Evolutionary conservation across 2,797 vertebrate species (phyloP).

Genomic region (Halcyon chelicuti): DNA sequence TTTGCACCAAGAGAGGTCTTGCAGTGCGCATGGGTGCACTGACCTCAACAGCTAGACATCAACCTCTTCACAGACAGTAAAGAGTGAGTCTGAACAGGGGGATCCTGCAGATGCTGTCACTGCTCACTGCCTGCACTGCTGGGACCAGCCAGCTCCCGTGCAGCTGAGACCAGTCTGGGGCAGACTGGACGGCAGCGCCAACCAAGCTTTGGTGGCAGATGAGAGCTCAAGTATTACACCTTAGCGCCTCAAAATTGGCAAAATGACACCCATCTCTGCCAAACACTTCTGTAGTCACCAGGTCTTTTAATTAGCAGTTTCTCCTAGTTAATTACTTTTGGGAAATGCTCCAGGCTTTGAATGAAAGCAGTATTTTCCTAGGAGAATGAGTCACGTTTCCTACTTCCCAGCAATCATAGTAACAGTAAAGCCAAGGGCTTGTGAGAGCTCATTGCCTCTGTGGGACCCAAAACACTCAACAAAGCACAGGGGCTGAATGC

Average conservation of each 20-base stretch:
- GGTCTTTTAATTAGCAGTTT: constrained; percentile 57
- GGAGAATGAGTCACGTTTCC: constrained; percentile 9
- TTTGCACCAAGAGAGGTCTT: background rate
- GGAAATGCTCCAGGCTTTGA: constrained; percentile 49
- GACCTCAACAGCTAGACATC: background rate
- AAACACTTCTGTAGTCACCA: constrained; percentile 12
- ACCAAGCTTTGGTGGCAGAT: background rate
- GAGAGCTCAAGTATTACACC: background rate
- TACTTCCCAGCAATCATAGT: background rate
- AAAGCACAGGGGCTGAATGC: background rate
- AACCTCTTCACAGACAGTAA: background rate
- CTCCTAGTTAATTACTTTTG: constrained; percentile 60
- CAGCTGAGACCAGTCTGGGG: background rate
- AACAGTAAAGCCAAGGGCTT: background rate
- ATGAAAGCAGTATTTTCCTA: constrained; percentile 24
- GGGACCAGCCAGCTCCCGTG: background rate
- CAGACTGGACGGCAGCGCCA: background rate
- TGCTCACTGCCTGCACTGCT: background rate
- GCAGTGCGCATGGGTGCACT: rapidly evolving
- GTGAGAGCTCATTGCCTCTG: background rate
- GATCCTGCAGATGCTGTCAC: background rate
- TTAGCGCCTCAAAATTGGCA: background rate
- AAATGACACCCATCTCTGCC: constrained; percentile 1
- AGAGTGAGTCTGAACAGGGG: background rate
- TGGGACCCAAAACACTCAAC: background rate